phyloP scores from a whole-genome alignment of 2,797 vertebrate species.

The Echiichthys vipera region DNA sequence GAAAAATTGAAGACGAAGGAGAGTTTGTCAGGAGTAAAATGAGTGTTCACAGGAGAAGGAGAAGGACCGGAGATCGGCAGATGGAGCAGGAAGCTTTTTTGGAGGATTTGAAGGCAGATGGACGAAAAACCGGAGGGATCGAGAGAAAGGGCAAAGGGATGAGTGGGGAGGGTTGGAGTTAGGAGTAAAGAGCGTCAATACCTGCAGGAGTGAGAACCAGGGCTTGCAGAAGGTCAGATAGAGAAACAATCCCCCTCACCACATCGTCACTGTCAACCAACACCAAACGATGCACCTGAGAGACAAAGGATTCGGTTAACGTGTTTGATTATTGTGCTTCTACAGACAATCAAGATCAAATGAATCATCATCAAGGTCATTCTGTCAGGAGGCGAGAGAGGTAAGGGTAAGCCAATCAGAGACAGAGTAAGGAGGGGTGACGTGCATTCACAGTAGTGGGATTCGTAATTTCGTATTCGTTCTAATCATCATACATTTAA shows the following conservation, averaged over 20 bases:
- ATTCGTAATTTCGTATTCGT: no score
- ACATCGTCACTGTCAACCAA: constrained; percentile 89
- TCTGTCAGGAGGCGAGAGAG: no score
- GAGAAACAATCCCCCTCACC: constrained; percentile 93
- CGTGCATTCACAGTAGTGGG: no score
- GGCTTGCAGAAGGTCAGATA: constrained; percentile 97
- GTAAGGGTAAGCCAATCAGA: no score
- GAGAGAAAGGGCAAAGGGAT: constrained; percentile 34
- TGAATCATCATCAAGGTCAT: background rate
- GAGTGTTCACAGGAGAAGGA: constrained; percentile 36
- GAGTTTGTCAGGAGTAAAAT: background rate
- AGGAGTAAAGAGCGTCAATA: constrained; percentile 94
- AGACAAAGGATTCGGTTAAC: background rate
- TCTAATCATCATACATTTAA: no score
- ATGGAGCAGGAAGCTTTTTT: constrained; percentile 16
- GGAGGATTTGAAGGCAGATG: constrained; percentile 3
- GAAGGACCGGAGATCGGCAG: background rate
- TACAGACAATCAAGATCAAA: background rate
- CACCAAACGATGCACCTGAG: constrained; percentile 95
- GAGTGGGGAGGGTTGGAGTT: constrained; percentile 58
- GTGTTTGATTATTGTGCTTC: background rate
- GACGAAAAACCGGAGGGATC: constrained; percentile 1
- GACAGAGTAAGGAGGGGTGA: no score
- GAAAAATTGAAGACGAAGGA: background rate
- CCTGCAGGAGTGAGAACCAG: constrained; percentile 95